A percentile compares a stretch with the other conserved stretches of the same genome.
Conservation (phyloP, 2,113 vertebrate genomes). For the Tragelaphus scriptus region DNA sequence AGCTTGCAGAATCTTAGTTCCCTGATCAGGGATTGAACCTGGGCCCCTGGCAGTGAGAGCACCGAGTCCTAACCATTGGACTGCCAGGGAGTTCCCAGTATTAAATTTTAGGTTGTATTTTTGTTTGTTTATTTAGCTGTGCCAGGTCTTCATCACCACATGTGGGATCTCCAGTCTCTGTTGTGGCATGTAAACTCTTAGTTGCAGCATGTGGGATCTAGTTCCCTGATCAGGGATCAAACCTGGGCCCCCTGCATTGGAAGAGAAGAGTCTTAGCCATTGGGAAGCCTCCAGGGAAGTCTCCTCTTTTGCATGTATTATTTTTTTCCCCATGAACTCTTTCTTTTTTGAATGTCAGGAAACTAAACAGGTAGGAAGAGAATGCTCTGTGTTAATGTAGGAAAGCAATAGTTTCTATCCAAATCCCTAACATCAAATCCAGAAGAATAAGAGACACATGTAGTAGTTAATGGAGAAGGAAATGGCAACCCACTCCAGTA, state of each 20-base stretch:
- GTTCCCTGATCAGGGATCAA: neutral
- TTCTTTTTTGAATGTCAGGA: neutral
- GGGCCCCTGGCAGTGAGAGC: neutral
- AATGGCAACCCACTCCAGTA: too few species aligned
- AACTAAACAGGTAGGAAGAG: neutral
- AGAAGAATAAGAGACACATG: neutral
- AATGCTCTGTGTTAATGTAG: neutral
- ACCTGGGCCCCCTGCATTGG: neutral
- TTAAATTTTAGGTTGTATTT: neutral
- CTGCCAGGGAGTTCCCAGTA: neutral
- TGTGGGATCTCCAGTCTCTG: neutral
- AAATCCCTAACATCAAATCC: neutral
- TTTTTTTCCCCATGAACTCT: neutral
- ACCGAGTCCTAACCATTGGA: neutral
- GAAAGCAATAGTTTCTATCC: neutral
- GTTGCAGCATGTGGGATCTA: neutral
- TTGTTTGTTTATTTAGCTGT: neutral
- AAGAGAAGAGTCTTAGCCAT: neutral
- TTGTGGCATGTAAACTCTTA: neutral
- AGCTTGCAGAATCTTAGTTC: neutral
- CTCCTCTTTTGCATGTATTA: neutral
- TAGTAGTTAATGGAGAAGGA: neutral
- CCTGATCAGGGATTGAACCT: neutral
- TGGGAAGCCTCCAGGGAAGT: neutral
- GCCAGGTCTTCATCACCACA: neutral